These are phyloP conservation scores for Autographa pulchrina DNA, from an alignment of 2,888 invertebrate species.

Conservation along the genomic window DNA sequence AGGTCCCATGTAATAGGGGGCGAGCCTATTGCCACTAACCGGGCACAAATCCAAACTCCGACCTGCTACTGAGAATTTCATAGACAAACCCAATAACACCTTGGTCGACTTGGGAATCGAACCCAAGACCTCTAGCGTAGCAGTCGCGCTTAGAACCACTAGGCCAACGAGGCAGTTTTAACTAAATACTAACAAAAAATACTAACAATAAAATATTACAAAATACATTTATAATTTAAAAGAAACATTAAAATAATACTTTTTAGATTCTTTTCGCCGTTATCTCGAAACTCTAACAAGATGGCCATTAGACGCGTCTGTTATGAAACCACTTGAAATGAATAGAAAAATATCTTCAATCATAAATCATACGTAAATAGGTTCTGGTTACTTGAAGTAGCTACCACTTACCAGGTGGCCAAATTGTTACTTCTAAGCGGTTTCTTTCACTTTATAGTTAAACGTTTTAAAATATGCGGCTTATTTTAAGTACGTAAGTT, in stretches of 20 bases:
- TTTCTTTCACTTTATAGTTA: slow-evolving; percentile 31
- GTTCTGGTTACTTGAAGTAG: slow-evolving; percentile 72
- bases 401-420: slow-evolving; percentile 62
- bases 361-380: slow-evolving; percentile 82
- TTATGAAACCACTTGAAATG: slow-evolving; percentile 74
- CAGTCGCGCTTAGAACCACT: no score
- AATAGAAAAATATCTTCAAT: slow-evolving; percentile 65
- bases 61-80: no score
- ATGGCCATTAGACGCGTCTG: slow-evolving; percentile 71
- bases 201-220: no score
- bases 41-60: no score
- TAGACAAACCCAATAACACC: no score
- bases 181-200: no score
- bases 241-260: slow-evolving; percentile 35
- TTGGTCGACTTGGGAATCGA: no score
- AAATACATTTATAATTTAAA: slow-evolving; percentile 1
- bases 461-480: slow-evolving; percentile 15
- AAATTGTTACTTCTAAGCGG: slow-evolving; percentile 50
- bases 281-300: slow-evolving; percentile 66
- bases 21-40: no score
- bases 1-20: no score
- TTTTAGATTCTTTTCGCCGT: slow-evolving; percentile 40
- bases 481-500: not conserved
- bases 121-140: no score
- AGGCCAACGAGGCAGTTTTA: no score